Conservation (phyloP, 1,140 invertebrate species). For the Caenorhabditis briggsae region DNA sequence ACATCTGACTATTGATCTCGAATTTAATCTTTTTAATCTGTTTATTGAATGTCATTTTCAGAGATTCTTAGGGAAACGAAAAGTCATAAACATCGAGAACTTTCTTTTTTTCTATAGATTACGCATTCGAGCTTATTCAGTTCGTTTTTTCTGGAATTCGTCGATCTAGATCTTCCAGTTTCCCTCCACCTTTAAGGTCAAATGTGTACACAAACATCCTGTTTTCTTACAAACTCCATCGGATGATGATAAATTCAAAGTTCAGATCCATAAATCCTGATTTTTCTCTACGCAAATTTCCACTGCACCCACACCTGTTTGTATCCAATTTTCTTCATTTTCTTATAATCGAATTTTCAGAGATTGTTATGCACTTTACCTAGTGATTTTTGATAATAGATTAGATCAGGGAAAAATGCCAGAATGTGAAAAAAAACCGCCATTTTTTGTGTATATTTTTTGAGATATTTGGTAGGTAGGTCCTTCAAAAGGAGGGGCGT, state of each 20-base stretch:
- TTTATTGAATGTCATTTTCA: not conserved
- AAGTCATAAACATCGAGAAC: conserved; percentile 5
- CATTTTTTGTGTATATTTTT: no score
- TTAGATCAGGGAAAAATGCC: not conserved
- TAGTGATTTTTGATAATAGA: not conserved
- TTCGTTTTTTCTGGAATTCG: no score
- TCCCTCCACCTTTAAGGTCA: not conserved
- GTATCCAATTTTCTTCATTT: not conserved
- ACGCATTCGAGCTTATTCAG: no score
- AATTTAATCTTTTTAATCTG: conserved; percentile 33
- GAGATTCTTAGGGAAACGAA: not conserved
- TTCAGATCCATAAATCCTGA: not conserved
- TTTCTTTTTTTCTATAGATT: not conserved
- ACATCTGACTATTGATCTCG: not conserved
- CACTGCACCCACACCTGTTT: conserved; percentile 13
- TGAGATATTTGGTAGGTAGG: no score
- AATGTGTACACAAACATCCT: no score
- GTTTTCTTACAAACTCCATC: no score
- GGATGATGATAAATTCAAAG: not conserved
- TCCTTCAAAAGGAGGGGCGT: no score
- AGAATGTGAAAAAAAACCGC: not conserved
- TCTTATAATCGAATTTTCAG: not conserved
- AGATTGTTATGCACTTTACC: not conserved
- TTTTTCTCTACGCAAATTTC: not conserved
- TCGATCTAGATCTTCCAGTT: not conserved